Conservation (phyloP, 2,113 vertebrate genomes). For the Callipepla squamata region DNA sequence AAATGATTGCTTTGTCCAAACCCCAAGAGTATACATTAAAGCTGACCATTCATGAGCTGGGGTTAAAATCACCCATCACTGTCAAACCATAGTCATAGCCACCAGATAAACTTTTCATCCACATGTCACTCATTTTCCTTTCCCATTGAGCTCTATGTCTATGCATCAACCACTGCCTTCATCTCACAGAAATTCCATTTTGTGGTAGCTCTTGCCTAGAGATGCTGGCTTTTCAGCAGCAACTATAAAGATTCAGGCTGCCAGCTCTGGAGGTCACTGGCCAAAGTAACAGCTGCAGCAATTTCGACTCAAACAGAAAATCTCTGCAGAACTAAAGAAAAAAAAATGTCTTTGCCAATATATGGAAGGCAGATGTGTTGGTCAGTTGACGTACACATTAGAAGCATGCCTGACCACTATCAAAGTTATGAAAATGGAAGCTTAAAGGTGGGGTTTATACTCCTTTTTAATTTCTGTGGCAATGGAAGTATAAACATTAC, state of each 20-base stretch:
- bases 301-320: neutral
- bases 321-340: neutral
- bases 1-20: neutral
- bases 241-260: neutral
- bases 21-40: neutral
- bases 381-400: neutral
- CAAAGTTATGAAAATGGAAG: neutral
- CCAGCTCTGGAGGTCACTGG: neutral
- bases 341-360: neutral
- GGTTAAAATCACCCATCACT: neutral
- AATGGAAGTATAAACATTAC: neutral
- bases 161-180: neutral
- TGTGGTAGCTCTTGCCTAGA: neutral
- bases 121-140: neutral
- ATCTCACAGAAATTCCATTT: accelerated
- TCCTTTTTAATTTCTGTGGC: neutral
- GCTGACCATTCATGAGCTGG: neutral
- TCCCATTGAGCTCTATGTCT: neutral
- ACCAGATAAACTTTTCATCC: neutral
- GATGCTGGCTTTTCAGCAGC: neutral
- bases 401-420: neutral
- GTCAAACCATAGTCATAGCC: neutral
- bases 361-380: neutral
- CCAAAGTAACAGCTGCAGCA: neutral
- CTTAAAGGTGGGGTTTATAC: neutral